These are phyloP conservation scores for Myodes glareolus DNA, from an alignment of 2,113 vertebrate species.

Conservation along the genomic window DNA sequence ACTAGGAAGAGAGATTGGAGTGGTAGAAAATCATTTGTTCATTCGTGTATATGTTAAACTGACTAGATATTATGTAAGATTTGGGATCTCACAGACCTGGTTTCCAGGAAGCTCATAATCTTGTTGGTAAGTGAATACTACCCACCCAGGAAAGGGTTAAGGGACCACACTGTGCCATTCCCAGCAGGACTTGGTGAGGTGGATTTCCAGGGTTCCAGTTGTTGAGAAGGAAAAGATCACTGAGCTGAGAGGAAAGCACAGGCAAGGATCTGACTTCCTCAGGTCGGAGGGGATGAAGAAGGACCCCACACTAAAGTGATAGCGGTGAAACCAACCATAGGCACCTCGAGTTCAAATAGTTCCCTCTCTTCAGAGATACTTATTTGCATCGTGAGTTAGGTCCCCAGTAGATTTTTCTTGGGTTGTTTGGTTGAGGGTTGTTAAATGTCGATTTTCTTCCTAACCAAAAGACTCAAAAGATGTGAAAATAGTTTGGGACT, in stretches of 20 bases:
- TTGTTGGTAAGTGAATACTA: background rate
- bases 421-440: background rate
- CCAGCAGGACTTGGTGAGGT: too few relatives aligned
- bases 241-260: background rate
- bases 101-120: background rate
- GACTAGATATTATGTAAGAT: background rate
- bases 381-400: slow-evolving; percentile 20
- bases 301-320: background rate
- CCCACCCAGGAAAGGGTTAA: background rate
- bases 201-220: background rate
- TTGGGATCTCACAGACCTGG: background rate
- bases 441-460: background rate
- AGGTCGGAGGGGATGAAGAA: background rate
- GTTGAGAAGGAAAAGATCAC: background rate
- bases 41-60: background rate
- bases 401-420: background rate
- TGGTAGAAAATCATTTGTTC: background rate
- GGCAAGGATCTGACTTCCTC: background rate
- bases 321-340: background rate
- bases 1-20: slow-evolving; percentile 10
- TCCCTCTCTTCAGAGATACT: background rate
- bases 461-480: background rate
- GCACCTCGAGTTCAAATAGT: background rate
- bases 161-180: background rate
- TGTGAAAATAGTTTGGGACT: background rate